Evolutionary conservation across 2,888 invertebrate genomes (phyloP).

Genomic region (Serripes groenlandicus): DNA sequence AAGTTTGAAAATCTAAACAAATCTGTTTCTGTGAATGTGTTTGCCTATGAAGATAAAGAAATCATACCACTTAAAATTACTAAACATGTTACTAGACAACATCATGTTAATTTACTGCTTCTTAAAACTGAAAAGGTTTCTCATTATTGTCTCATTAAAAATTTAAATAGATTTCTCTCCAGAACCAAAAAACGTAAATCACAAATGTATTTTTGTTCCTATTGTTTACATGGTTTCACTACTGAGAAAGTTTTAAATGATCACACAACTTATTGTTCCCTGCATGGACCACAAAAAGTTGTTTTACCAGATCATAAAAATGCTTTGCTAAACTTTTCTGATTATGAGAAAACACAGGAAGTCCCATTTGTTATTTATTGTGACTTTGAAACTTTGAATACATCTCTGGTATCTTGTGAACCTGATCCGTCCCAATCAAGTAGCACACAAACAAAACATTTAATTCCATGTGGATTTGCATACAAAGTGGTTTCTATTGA

Average conservation of each 20-base stretch:
- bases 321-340: conserved; percentile 44
- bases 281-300: conserved; percentile 46
- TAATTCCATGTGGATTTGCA: conserved; percentile 21
- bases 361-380: conserved; percentile 57
- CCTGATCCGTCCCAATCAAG: conserved; percentile 1
- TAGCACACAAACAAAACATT: background rate
- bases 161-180: conserved; percentile 59
- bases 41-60: conserved; percentile 32
- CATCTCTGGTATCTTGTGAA: conserved; percentile 35
- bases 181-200: background rate
- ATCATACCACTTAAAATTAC: conserved; percentile 16
- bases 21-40: conserved; percentile 49
- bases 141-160: conserved; percentile 60
- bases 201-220: conserved; percentile 31
- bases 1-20: conserved; percentile 58
- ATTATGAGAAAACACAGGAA: conserved; percentile 45
- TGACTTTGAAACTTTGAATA: conserved; percentile 57
- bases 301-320: conserved; percentile 43
- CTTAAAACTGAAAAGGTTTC: conserved; percentile 38
- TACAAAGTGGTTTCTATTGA: conserved; percentile 26
- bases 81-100: background rate
- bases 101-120: conserved; percentile 34
- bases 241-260: conserved; percentile 33
- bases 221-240: conserved; percentile 48
- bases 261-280: conserved; percentile 46